Percentiles rank a stretch among this genome's conserved stretches.
Conservation (phyloP, 1,140 invertebrate genomes). For the Drosophila parabipectinata region DNA sequence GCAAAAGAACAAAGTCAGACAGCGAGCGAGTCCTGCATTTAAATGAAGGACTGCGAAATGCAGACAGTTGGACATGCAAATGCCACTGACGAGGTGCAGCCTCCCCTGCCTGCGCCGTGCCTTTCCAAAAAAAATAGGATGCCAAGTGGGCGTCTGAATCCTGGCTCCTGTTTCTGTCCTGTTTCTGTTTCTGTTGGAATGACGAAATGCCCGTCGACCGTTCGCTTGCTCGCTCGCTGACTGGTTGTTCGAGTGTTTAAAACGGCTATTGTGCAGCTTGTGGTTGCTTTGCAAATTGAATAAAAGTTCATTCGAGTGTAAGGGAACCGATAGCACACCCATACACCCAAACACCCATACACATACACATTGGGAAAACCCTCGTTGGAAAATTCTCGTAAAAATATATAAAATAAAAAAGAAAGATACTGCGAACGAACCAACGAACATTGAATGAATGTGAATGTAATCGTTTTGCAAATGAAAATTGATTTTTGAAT, state of each 20-base stretch:
- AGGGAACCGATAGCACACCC: constrained; percentile 77
- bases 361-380: constrained; percentile 43
- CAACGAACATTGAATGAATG: constrained; percentile 81
- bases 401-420: constrained; percentile 24
- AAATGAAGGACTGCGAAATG: constrained; percentile 68
- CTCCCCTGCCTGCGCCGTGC: background rate
- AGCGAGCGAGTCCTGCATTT: constrained; percentile 54
- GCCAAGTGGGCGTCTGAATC: constrained; percentile 7
- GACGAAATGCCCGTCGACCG: constrained; percentile 68
- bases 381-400: constrained; percentile 25
- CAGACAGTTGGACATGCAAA: constrained; percentile 77
- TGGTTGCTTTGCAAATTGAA: constrained; percentile 82
- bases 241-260: constrained; percentile 80
- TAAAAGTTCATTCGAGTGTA: constrained; percentile 83
- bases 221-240: constrained; percentile 33
- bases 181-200: constrained; percentile 39
- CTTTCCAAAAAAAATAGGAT: background rate
- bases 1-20: constrained; percentile 42
- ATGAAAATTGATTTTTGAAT: constrained; percentile 83
- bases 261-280: constrained; percentile 81
- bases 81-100: constrained; percentile 58
- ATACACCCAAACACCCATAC: constrained; percentile 28
- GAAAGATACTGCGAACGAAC: constrained; percentile 65
- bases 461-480: constrained; percentile 82
- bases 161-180: constrained; percentile 15